Evolutionary conservation across 2,797 vertebrate species (phyloP).

Genomic region (Anguilla marmorata): DNA sequence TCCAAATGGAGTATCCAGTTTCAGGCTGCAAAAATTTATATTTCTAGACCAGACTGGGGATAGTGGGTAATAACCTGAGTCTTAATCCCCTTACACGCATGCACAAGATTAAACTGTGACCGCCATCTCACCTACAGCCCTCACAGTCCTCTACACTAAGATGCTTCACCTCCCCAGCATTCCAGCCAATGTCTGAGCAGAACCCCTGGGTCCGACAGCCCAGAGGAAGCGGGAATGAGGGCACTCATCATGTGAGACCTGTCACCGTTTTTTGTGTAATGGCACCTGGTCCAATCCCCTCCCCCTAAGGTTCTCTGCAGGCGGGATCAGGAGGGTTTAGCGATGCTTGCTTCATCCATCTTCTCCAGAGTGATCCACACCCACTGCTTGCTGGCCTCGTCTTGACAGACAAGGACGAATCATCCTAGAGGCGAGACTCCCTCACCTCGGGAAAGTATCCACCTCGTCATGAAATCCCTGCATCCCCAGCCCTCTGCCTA

Average conservation of each 20-base stretch:
- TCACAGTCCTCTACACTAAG: not conserved
- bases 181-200: not conserved
- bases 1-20: not conserved
- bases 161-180: not conserved
- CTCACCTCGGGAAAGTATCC: conserved; percentile 54
- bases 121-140: not conserved
- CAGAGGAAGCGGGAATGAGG: conserved; percentile 25
- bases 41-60: not conserved
- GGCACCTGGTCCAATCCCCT: not conserved
- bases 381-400: conserved; percentile 48
- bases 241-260: conserved; percentile 50
- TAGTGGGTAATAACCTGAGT: not conserved
- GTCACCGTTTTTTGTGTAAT: conserved; percentile 29
- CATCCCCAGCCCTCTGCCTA: not conserved
- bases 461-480: conserved; percentile 31
- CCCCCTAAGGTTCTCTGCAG: conserved; percentile 24
- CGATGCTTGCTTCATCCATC: conserved; percentile 63
- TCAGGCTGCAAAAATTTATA: not conserved
- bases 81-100: not conserved
- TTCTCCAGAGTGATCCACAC: conserved; percentile 42
- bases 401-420: conserved; percentile 66
- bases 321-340: conserved; percentile 56
- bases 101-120: not conserved
- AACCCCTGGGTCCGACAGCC: not conserved
- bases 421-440: conserved; percentile 48